Evolutionary conservation across 2,797 vertebrate species (phyloP).

Genomic region (Siniperca undulata): DNA sequence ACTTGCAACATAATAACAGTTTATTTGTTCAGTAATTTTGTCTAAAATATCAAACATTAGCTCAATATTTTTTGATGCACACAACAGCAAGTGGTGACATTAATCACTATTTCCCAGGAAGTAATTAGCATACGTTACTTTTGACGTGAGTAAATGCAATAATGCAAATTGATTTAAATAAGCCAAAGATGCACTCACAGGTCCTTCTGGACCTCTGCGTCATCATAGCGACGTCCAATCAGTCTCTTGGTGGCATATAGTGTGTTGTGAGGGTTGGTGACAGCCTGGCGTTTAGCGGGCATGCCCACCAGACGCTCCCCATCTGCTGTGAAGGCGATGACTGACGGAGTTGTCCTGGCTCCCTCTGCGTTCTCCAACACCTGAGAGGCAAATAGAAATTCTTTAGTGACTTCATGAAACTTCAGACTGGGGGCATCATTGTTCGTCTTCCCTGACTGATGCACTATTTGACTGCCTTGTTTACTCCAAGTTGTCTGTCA

Average conservation of each 20-base stretch:
- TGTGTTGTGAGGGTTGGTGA: constrained; percentile 98
- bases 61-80: background rate
- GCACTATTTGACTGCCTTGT: background rate
- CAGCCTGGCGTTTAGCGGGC: constrained; percentile 96
- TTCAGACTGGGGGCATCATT: background rate
- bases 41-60: background rate
- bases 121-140: background rate
- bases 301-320: constrained; percentile 96
- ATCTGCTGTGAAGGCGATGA: constrained; percentile 93
- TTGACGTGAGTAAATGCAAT: background rate
- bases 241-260: constrained; percentile 98
- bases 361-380: constrained; percentile 98
- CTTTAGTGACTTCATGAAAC: background rate
- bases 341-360: constrained; percentile 96
- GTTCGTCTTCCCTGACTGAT: background rate
- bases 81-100: background rate
- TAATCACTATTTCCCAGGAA: background rate
- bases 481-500: background rate
- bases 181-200: constrained; percentile 85
- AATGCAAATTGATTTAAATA: background rate
- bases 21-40: background rate
- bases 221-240: constrained; percentile 95
- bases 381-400: constrained; percentile 70
- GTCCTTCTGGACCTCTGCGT: constrained; percentile 97
- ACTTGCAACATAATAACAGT: background rate